Base-by-base conservation (phyloP, 1,140 invertebrate species). In the Euglossa dilemma region DNA sequence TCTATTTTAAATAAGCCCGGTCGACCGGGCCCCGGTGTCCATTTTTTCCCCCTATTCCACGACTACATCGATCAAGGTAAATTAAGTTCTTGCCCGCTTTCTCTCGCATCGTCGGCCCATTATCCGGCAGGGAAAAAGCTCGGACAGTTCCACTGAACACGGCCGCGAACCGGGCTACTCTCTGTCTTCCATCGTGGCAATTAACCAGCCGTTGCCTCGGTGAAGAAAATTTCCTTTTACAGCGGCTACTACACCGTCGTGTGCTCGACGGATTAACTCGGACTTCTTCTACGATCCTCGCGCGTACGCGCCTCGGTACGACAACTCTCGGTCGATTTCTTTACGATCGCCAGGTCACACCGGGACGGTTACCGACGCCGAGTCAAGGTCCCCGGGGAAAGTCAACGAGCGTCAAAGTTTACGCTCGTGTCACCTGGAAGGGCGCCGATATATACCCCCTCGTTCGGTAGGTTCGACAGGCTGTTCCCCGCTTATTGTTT, bases 301-400 rank as follows among this genome's bases (percentile, higher is more conserved):
- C 16, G 36, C 50, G n/a, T 9, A 6, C 18, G 1, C 6, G 28
- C 6, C 12, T 16, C 11, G 9, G n/a, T 45, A 3, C 2, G 43
- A 25, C 20, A 67, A 5, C 9, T 67, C 43, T 45, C n/a, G n/a
- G 9, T 18, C 14, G 8, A 25, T 6, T 45, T 63, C 14, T 76
- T 67, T 76, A 76, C 25, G 23, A 67, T 9, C 9, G 45, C 1
- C 72, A 67, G 63, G 72, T 75, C 59, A 43, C n/a, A 1, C 18
- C 11, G 18, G 8, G 14, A 7, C 1, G 43, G 61, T n/a, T 36
- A 36, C 18, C 20, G 0, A 5, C 2, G 43, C 0, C 56, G 73
- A 85, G 75, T 79, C 69, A 85, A 45, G 50, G 57, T 56, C 69
- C 12, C 54, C 4, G 52, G 76, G 54, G 64, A 81, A 88, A 86